A percentile compares a stretch with the other conserved stretches of the same genome.
phyloP scores from a whole-genome alignment of 2,888 invertebrate genomes.

The Anoncus sp. region DNA sequence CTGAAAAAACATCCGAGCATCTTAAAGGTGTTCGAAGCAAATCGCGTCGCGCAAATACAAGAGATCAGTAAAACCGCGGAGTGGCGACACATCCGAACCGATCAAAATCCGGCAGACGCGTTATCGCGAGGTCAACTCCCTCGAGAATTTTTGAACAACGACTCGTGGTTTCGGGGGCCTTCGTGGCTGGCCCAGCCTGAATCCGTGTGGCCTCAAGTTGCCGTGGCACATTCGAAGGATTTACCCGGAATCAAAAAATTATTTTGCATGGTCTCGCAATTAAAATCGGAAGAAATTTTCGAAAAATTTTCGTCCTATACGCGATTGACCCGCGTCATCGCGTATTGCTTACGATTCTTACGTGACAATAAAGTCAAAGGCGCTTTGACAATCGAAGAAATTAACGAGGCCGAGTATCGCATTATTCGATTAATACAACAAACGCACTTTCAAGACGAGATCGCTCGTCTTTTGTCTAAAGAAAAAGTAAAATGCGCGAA shows the following conservation, averaged over 20 bases:
- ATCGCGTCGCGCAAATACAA: constrained; percentile 67
- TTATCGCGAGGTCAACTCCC: constrained; percentile 25
- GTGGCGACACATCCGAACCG: constrained; percentile 58
- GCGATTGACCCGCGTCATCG: constrained; percentile 26
- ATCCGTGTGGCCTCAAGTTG: constrained; percentile 13
- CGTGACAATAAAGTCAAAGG: constrained; percentile 1
- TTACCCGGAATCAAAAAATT: constrained; percentile 24
- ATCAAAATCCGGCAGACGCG: constrained; percentile 18
- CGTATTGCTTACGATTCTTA: constrained; percentile 34
- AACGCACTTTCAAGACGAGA: constrained; percentile 27
- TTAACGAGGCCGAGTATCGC: constrained; percentile 11
- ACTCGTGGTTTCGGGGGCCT: constrained; percentile 34
- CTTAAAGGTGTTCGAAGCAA: constrained; percentile 67
- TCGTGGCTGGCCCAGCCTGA: constrained; percentile 22
- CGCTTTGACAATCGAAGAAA: constrained; percentile 11
- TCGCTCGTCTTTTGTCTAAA: constrained; percentile 10
- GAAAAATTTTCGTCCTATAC: constrained; percentile 33
- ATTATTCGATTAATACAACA: constrained; percentile 21
- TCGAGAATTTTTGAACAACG: constrained; percentile 26
- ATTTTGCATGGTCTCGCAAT: constrained; percentile 27
- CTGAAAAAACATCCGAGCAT: constrained; percentile 51
- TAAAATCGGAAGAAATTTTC: constrained; percentile 28
- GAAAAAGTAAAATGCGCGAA: constrained; percentile 11
- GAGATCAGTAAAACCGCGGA: constrained; percentile 33
- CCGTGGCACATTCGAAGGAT: neutral